Evolutionary conservation across 2,113 vertebrate genomes (phyloP), one percentile per base, ranked within the genome.

Genomic region (Clarias magur): DNA sequence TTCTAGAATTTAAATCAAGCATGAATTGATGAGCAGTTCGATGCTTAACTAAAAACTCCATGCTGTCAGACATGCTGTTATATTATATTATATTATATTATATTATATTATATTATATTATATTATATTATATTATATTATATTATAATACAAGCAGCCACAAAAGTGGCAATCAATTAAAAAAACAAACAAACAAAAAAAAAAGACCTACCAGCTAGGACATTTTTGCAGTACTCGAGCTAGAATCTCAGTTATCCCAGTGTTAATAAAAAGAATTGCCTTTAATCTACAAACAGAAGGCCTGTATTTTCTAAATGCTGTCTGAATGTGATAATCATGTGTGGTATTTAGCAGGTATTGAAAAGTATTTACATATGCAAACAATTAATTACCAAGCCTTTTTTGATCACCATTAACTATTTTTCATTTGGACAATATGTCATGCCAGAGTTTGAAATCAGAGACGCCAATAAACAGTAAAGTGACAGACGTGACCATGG

Each of bases 1-100:
- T 93, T 94, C 91, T 88, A 95, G 91, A 94, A 94, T 93, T 92
- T 95, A 94, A 96, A 92, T 95, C 94, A 96, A 95, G 94, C 93
- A 92, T 85, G 94, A 48, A 91, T 93, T 88, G 86, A 88, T 90
- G 91, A 94, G 90, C 89, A 73, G 87, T 48, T 48, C 42, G 8
- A 48, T 48, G 48, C 7, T 48, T 48, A 48, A 48, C 48, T 48
- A 92, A 91, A 95, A 96, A 95, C 94, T 94, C 93, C 91, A 95
- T 96, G 96, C 95, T 30, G 5, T 95, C 92, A 34, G n/a, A n/a
- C n/a, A n/a, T n/a, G n/a, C n/a, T 34, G 2, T 34, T 34, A 34
- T 34, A 34, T 34, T 34, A 34, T 34, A 34, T 34, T 34, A 34
- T 34, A 34, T 34, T 34, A 34, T 67, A 57, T n/a, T 76, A 54